Conservation (phyloP, 2,888 invertebrate species). For the Isotomurus palustris region DNA sequence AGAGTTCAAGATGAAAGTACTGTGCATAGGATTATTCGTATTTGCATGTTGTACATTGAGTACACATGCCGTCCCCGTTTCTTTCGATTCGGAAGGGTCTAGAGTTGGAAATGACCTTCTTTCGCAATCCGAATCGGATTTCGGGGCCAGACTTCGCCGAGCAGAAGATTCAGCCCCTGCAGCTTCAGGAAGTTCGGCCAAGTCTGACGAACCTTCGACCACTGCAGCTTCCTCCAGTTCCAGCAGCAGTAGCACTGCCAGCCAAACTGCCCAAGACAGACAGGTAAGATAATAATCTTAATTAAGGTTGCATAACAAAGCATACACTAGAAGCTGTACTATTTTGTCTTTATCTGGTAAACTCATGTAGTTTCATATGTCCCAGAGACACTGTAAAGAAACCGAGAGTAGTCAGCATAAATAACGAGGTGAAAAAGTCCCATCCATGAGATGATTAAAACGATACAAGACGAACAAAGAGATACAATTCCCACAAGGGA, state of each 20-base stretch:
- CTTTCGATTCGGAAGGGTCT: constrained; percentile 38
- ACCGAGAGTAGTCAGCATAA: no score
- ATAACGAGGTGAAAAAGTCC: no score
- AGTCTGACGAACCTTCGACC: constrained; percentile 25
- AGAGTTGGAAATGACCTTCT: constrained; percentile 44
- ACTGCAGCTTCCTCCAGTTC: constrained; percentile 24
- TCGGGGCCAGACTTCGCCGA: constrained; percentile 37
- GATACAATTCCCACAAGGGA: no score
- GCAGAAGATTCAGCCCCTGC: constrained; percentile 33
- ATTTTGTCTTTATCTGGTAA: no score
- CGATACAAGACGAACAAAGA: no score
- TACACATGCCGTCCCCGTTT: constrained; percentile 37
- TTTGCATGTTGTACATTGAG: constrained; percentile 28
- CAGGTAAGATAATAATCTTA: constrained; percentile 30
- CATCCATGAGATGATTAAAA: no score
- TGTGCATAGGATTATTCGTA: constrained; percentile 29
- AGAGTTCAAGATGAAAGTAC: constrained; percentile 36
- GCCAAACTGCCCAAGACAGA: constrained; percentile 41
- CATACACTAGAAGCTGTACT: no score
- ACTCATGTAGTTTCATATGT: neutral
- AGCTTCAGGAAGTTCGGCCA: constrained; percentile 17
- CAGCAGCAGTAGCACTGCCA: constrained; percentile 29
- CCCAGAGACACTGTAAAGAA: neutral
- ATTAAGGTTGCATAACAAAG: no score
- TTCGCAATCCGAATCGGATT: constrained; percentile 42